Conservation (phyloP, 2,888 invertebrate species). For the Drosophila nr. medialis region DNA sequence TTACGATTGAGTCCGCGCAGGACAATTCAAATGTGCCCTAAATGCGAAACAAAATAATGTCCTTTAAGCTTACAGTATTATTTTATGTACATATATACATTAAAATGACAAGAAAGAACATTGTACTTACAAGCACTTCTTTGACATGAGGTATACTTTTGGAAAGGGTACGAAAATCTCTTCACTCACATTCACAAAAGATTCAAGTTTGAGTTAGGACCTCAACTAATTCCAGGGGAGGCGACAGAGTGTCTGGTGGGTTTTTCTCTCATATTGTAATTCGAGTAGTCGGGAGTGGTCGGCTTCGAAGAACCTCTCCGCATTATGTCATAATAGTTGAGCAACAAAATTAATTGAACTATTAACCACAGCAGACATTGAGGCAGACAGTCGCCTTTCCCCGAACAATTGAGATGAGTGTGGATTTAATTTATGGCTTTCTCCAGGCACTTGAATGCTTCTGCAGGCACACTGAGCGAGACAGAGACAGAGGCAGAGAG, state of each 20-base stretch:
- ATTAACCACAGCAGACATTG: constrained; percentile 66
- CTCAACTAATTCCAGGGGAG: constrained; percentile 9
- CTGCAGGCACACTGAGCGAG: neutral
- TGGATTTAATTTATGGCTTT: constrained; percentile 67
- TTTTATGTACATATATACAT: constrained; percentile 19
- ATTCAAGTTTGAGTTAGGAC: neutral
- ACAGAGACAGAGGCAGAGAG: neutral
- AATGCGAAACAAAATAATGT: neutral
- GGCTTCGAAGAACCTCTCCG: constrained; percentile 70
- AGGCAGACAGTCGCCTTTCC: constrained; percentile 63
- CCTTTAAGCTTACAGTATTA: constrained; percentile 46
- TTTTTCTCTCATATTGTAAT: constrained; percentile 55
- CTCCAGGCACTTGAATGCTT: constrained; percentile 58
- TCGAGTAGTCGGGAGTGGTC: constrained; percentile 21
- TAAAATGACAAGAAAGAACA: constrained; percentile 6
- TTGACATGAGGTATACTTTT: neutral
- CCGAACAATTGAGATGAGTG: constrained; percentile 58
- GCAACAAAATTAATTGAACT: constrained; percentile 76
- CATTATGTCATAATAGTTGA: constrained; percentile 74
- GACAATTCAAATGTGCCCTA: constrained; percentile 5
- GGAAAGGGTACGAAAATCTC: neutral
- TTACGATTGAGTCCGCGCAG: constrained; percentile 57
- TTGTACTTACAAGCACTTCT: constrained; percentile 23
- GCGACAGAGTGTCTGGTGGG: constrained; percentile 66
- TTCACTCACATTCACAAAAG: neutral